phyloP scores from a whole-genome alignment of 1,140 invertebrate species.

The Ericerus pela region DNA sequence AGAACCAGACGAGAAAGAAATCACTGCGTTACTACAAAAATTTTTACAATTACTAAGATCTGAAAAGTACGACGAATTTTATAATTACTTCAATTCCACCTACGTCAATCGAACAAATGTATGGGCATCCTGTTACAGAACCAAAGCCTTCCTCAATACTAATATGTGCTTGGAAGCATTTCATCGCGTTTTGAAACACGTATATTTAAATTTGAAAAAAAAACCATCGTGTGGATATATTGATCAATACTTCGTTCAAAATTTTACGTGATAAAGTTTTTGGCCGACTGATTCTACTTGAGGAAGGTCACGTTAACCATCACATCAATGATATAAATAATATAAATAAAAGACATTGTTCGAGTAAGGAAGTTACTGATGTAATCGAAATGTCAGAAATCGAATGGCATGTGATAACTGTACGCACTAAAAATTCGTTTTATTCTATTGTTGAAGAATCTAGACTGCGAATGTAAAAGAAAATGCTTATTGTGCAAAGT shows the following conservation, averaged over 20 bases:
- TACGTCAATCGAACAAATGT: background rate
- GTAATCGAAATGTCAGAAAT: too few relatives aligned
- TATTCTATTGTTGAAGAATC: too few relatives aligned
- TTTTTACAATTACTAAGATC: background rate
- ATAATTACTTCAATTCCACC: background rate
- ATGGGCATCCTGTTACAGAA: background rate
- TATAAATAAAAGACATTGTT: too few relatives aligned
- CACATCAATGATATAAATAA: background rate
- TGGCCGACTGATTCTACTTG: background rate
- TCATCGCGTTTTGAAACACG: slow-evolving; percentile 12
- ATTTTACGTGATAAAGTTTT: slow-evolving; percentile 5
- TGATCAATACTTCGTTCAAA: background rate
- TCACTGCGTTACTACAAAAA: background rate
- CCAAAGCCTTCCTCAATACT: background rate
- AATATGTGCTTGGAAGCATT: slow-evolving; percentile 11
- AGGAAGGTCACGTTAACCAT: background rate
- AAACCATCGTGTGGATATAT: slow-evolving; percentile 1
- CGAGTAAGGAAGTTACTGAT: too few relatives aligned
- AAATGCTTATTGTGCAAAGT: background rate
- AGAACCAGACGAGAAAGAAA: background rate
- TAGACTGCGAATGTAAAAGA: slow-evolving; percentile 5
- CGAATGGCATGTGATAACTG: too few relatives aligned
- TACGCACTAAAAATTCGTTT: too few relatives aligned
- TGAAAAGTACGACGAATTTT: background rate
- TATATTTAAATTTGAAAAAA: slow-evolving; percentile 2